Evolutionary conservation across 2,113 vertebrate species (phyloP).

Genomic region (Ammodytes marinus): DNA sequence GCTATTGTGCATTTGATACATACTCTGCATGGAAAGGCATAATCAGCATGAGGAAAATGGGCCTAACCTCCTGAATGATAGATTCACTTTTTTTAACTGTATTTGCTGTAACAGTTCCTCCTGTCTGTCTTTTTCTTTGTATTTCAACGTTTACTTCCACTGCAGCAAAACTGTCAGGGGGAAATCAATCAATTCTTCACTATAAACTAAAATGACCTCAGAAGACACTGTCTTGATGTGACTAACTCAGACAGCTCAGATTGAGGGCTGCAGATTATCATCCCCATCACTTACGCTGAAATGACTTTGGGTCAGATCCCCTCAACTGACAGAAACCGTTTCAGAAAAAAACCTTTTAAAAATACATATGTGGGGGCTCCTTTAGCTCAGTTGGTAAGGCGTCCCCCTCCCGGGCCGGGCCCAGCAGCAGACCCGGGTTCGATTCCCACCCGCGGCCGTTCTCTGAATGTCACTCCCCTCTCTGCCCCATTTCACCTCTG

Average conservation of each 20-base stretch:
- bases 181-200: not conserved
- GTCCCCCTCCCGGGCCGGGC: no score
- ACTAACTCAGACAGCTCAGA: not conserved
- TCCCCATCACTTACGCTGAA: not conserved
- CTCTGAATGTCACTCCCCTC: no score
- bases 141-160: no score
- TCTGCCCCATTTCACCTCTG: no score
- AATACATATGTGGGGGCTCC: no score
- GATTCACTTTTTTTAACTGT: not conserved
- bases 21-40: not conserved
- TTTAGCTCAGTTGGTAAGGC: no score
- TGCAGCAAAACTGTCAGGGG: not conserved
- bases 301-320: not conserved
- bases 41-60: not conserved
- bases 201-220: not conserved
- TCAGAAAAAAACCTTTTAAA: not conserved
- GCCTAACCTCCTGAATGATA: not conserved
- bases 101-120: slow-evolving; percentile 14
- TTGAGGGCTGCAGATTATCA: not conserved
- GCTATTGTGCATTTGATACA: not conserved
- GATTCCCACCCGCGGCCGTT: no score
- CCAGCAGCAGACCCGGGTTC: no score
- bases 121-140: not conserved
- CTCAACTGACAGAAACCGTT: not conserved
- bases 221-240: not conserved